Conservation (phyloP, 2,797 vertebrate genomes). For the Melopsittacus undulatus region DNA sequence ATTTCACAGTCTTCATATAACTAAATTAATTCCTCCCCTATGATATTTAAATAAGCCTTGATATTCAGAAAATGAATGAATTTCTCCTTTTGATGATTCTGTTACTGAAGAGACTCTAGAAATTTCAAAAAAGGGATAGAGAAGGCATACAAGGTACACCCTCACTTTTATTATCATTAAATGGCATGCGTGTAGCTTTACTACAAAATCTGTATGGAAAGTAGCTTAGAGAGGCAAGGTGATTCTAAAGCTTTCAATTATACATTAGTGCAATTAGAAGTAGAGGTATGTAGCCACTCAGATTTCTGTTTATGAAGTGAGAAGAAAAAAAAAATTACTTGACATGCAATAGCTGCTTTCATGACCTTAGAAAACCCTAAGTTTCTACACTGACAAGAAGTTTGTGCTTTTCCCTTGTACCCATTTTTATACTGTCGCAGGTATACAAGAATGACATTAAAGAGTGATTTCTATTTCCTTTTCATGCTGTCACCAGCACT, state of each 20-base stretch:
- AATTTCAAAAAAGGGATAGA: neutral
- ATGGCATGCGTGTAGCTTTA: neutral
- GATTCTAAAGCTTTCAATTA: neutral
- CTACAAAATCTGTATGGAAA: neutral
- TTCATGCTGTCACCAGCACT: neutral
- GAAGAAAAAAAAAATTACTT: neutral
- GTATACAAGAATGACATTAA: neutral
- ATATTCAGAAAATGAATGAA: conserved; percentile 11
- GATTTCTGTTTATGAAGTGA: neutral
- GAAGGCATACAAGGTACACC: neutral
- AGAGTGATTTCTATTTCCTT: neutral
- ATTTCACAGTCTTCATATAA: conserved; percentile 6
- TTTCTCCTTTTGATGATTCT: conserved; percentile 4
- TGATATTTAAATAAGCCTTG: conserved; percentile 10
- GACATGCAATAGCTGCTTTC: neutral
- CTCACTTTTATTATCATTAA: neutral
- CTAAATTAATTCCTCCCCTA: neutral
- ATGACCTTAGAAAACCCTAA: neutral
- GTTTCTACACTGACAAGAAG: neutral
- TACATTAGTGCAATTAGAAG: neutral
- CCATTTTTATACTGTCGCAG: neutral
- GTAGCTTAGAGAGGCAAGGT: neutral
- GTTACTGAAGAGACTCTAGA: neutral
- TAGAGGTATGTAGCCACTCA: neutral
- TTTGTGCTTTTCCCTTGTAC: neutral